Evolutionary conservation across 2,888 invertebrate genomes (phyloP), one percentile per base, ranked within the genome.

Genomic region (Volucella inanis): DNA sequence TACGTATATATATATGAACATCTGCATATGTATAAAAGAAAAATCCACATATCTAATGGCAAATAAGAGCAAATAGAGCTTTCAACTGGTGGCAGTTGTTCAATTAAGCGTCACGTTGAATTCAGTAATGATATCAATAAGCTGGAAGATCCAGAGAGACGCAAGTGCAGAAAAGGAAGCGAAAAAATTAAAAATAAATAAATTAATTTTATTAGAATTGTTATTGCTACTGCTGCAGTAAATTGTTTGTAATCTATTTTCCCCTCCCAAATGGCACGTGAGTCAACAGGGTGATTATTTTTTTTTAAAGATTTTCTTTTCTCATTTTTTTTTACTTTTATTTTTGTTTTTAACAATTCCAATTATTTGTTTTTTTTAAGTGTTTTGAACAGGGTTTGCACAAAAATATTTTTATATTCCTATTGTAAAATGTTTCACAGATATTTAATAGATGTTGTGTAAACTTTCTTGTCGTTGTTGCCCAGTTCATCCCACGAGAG

Each of bases 21-120:
- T 31, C 0, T 31, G 3, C 22, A 4, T 22, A 31, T 31, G 6
- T 18, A 18, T 71, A 71, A 62, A 82, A 78, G 50, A 72, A 50
- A 68, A 74, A 72, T 50, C 55, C 59, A 74, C 55, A 76, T 10
- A 11, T 39, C 15, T 55, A 57, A 31, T 38, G 43, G 54, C 47
- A 65, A 18, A 55, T 18, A 47, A 54, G 15, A 52, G 14, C 39
- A 31, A 55, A 70, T 59, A 45, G 43, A 71, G 71, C 65, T 71
- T 67, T 67, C 15, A 67, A 64, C 49, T 6, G 47, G 18, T n/a
- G 59, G 67, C 50, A 68, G 75, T 76, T 85, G 47, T 65, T 80
- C 75, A 79, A 71, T 84, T 80, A 50, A 75, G 80, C 67, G 80
- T 84, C 84, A 84, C 84, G 80, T 84, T 84, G 74, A 49, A 52